Evolutionary conservation across 2,797 vertebrate species (phyloP), one percentile per base, ranked within the genome.

Genomic region (Luscinia megarhynchos): DNA sequence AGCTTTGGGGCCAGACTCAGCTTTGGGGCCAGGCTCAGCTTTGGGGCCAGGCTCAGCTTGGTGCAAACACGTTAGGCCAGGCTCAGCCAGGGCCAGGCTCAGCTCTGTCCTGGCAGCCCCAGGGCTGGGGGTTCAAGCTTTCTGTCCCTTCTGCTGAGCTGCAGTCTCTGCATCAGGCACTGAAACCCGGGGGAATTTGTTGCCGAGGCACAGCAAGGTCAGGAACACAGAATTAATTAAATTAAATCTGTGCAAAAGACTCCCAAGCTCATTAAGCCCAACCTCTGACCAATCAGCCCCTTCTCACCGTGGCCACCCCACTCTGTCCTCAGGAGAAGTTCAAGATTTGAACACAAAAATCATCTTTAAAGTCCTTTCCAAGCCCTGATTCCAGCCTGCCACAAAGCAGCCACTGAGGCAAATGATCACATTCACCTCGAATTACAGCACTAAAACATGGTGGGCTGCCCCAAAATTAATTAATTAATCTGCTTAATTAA

Each of bases 381-480:
- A 86, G 36, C 1, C 9, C 6, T 5, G 40, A 50, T 8, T 26
- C 20, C 29, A 57, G 36, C 26, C 1, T 5, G 29, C 34, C 68
- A 23, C 50, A 9, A 34, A 68, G 58, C 20, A 59, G 36, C 29
- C 41, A 5, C 15, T 7, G 43, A 54, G 61, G 61, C n/a, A 27
- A 89, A 29, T 8, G 6, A 5, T 17, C 10, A 0, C 46, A 0
- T 15, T 6, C 9, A 0, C 61, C 41, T 9, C 2, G 23, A 50
- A 46, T 30, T 0, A 15, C 8, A 67, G 62, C 38, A 1, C 62
- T 12, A 16, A 57, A 48, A 18, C 41, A 3, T 0, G 0, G 4
- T 0, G 34, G 14, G 9, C 70, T 5, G 12, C 32, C 50, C 46
- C 64, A 24, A 24, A 2, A 26, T 38, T 38, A 34, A 34, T 34